Evolutionary conservation across 2,797 vertebrate genomes (phyloP), one percentile per base, ranked within the genome.

Genomic region (Lerista edwardsae): DNA sequence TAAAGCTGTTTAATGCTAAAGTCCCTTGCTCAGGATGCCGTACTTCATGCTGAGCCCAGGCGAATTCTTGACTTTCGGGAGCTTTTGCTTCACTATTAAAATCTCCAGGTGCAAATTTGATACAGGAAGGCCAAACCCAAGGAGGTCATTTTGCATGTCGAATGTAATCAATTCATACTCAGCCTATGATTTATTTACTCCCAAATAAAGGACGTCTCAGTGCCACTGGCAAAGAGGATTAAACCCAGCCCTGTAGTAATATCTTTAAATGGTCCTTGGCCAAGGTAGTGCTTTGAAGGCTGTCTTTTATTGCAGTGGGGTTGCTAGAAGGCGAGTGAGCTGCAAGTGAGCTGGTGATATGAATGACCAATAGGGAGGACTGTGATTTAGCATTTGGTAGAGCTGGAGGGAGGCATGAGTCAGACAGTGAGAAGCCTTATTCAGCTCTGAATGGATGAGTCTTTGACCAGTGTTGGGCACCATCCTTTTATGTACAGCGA

Each of bases 1-100:
- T 39, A 21, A 65, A 77, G 29, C 84, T 59, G 1, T 51, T 61
- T 79, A 41, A 31, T 44, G 81, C 47, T 80, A 9, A 0, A 47
- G 0, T 39, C 21, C 0, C 57, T n/a, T 75, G 47, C 21, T 86
- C 0, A 0, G 34, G 69, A 6, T 68, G n/a, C 41, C 87, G 14
- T 1, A 62, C 47, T 84, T 68, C 75, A 61, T 62, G 61, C 67
- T 80, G 41, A 4, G 12, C 17, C 25, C 51, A 84, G 55, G 74
- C 27, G 25, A 81, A 75, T 41, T 86, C 83, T 79, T 86, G n/a
- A 1, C 57, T 75, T 59, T 75, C 31, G 71, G 41, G 31, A 57
- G 12, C 83, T 64, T 76, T 15, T 86, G 78, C 80, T 9, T 67
- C 25, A 5, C 0, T 0, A 34, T 34, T 47, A 85, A 88, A 83